Evolutionary conservation across 1,140 invertebrate species (phyloP), one percentile per base, ranked within the genome.

Genomic region (Bathynomus jamesi): DNA sequence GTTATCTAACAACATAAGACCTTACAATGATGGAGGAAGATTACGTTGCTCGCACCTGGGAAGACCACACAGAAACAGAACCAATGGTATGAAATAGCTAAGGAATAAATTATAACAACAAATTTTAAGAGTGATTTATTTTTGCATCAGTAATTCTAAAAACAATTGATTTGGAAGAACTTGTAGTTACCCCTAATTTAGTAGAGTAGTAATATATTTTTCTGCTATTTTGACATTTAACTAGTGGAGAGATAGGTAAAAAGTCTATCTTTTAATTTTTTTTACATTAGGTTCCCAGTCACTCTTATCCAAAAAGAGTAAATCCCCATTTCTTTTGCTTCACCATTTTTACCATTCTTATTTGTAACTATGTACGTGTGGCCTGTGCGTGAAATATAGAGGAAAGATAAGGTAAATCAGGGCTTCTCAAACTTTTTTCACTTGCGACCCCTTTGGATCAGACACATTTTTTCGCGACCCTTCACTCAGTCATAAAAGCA

Each of bases 41-140:
- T 64, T 76, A 72, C 72, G 74, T 72, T 24, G 64, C 64, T 5
- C 31, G 74, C 17, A 71, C 60, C 24, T 76, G 74, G 74, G 74
- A 76, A 27, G 74, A 72, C 25, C 61, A 60, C 27, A 71, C 74
- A 30, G 74, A 76, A 61, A 24, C 71, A 25, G 74, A 72, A 27
- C 71, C 70, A 28, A 67, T 76, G 67, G 74, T 76, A 72, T 61
- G 24, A 27, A 21, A 21, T 68, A 32, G 24, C 28, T 31, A 21
- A 13, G 24, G 29, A 21, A 53, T 61, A 28, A 5, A 30, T 7
- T 28, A 31, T 32, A 25, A n/a, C 7, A 28, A 11, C 4, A 28
- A 29, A 10, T 28, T 66, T 11, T 11, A 25, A 17, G 5, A 0
- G 8, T 67, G 21, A 30, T 4, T 61, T 61, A 17, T 0, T 11